Evolutionary conservation across 2,113 vertebrate genomes (phyloP), one percentile per base, ranked within the genome.

Genomic region (Calidris pugnax): DNA sequence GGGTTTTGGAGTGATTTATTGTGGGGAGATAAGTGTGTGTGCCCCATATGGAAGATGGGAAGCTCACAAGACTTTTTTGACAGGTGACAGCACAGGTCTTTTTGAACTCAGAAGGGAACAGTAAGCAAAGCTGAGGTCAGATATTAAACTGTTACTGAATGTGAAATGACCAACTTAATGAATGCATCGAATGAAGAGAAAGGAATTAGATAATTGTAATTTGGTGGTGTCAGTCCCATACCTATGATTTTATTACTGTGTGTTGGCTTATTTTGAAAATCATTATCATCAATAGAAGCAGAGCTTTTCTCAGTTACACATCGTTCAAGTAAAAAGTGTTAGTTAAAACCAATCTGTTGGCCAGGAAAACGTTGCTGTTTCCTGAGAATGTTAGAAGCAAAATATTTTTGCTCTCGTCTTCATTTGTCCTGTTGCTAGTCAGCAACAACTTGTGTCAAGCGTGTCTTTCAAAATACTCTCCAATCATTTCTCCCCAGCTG

Each of bases 401-500:
- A 93, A 26, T 0, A 30, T 63, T 75, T 82, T 84, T 91, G 17
- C 11, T 76, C 2, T n/a, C 28, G 30, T 53, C 24, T 86, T 14
- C 16, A 27, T 73, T 77, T 92, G 4, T 59, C 43, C 7, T 64
- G 5, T 33, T 84, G 28, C 14, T 60, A 26, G 3, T 24, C 30
- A 55, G 28, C 10, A 51, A 8, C 10, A 53, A 22, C 4, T 62
- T 92, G 47, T 62, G 56, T 57, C 66, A 81, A 82, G 10, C 26
- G 3, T 10, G 3, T 37, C 33, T 50, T 82, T 91, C 73, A 88
- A 62, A 93, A 55, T 59, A 68, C 17, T 72, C 19, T 64, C n/a
- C 16, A 75, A 3, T 57, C 1, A 12, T 9, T 4, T n/a, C 20
- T 37, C 8, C 28, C 8, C 4, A 0, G n/a, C 10, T 4, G 11